phyloP scores from a whole-genome alignment of 2,888 invertebrate species.

The Synanthedon vespiformis region DNA sequence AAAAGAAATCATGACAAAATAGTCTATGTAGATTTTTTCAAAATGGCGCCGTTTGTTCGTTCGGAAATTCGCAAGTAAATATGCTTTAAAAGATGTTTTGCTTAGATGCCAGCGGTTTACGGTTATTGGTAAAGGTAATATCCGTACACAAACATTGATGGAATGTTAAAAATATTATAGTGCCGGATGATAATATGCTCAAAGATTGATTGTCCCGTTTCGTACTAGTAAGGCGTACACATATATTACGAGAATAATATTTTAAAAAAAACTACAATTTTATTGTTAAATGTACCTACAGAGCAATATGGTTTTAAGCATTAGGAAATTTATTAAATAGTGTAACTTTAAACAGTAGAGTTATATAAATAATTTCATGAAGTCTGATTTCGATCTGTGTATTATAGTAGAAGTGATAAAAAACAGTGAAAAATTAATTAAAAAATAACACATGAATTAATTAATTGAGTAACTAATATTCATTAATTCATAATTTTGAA shows the following conservation, averaged over 20 bases:
- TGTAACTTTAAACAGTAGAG: too few relatives aligned
- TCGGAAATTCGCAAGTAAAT: constrained; percentile 30
- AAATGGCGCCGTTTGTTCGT: constrained; percentile 17
- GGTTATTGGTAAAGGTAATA: constrained; percentile 22
- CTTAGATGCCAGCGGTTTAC: constrained; percentile 38
- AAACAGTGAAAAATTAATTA: too few relatives aligned
- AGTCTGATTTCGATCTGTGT: too few relatives aligned
- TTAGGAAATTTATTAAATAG: too few relatives aligned
- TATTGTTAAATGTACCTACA: background rate
- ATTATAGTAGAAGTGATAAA: too few relatives aligned
- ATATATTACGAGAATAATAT: background rate
- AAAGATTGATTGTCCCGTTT: constrained; percentile 40
- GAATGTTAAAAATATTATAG: constrained; percentile 29
- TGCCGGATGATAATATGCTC: constrained; percentile 47
- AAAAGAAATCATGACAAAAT: too few relatives aligned
- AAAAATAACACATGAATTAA: too few relatives aligned
- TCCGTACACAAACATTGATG: constrained; percentile 32
- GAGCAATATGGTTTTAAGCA: too few relatives aligned
- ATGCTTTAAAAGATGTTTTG: constrained; percentile 43
- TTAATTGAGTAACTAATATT: too few relatives aligned
- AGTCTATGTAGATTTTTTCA: background rate
- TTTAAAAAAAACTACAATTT: background rate
- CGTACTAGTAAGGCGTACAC: background rate
- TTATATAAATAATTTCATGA: too few relatives aligned
- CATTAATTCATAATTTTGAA: too few relatives aligned